Percentiles rank a stretch among this genome's conserved stretches.
Evolutionary conservation across 2,888 invertebrate species (phyloP).

Genomic region (Polydrusus pterygomalis): DNA sequence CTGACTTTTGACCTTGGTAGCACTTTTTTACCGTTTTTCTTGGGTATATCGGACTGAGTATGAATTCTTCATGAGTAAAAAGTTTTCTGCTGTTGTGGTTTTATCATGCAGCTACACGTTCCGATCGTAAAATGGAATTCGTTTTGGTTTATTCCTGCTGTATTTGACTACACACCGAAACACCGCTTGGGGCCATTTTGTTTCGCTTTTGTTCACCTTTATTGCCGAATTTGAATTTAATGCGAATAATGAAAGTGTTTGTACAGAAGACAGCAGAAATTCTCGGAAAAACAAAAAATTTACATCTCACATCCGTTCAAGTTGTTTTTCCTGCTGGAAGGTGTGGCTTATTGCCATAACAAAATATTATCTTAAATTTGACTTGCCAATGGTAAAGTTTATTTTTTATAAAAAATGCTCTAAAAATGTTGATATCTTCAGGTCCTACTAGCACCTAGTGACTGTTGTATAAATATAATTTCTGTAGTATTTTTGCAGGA

Average conservation of each 20-base stretch:
- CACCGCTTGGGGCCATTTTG: slow-evolving; percentile 21
- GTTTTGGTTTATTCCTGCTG: slow-evolving; percentile 21
- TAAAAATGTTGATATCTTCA: too few relatives aligned
- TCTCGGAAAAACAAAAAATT: background rate
- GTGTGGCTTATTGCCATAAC: too few relatives aligned
- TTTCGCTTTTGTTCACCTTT: slow-evolving; percentile 31
- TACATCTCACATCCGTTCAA: background rate
- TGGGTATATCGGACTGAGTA: slow-evolving; percentile 8
- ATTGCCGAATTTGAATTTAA: slow-evolving; percentile 25
- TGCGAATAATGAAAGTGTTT: slow-evolving; percentile 10
- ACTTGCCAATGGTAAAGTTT: too few relatives aligned
- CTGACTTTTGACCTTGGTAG: background rate
- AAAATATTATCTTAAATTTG: too few relatives aligned
- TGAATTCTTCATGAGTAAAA: slow-evolving; percentile 29
- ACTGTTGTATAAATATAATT: too few relatives aligned
- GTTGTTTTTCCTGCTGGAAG: too few relatives aligned
- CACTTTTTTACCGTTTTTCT: slow-evolving; percentile 5
- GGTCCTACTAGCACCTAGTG: too few relatives aligned
- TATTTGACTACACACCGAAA: slow-evolving; percentile 20
- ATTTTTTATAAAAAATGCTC: too few relatives aligned
- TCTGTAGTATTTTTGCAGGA: too few relatives aligned
- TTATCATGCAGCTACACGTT: slow-evolving; percentile 38
- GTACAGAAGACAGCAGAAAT: background rate
- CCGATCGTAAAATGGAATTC: slow-evolving; percentile 35
- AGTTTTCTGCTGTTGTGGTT: slow-evolving; percentile 30